phyloP scores from a whole-genome alignment of 64 coral and sea anemone genomes.

The Astreopora myriophthalma region DNA sequence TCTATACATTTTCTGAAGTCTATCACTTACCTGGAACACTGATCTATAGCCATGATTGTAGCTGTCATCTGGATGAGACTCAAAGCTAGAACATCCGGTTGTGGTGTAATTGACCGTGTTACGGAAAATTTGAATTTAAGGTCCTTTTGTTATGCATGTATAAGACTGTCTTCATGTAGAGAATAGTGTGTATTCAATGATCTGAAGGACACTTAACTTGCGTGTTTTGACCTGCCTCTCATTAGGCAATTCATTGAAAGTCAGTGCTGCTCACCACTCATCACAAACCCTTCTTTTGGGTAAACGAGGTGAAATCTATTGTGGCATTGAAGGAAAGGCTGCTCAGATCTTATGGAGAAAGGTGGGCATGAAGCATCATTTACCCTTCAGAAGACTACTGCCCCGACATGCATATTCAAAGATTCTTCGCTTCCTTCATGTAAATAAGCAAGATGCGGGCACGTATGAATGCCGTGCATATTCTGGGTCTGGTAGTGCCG shows the following conservation, averaged over 20 bases:
- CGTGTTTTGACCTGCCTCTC: neutral
- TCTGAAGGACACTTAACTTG: neutral
- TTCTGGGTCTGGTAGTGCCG: constrained; percentile 29
- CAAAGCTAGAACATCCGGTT: no score
- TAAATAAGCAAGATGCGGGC: constrained; percentile 56
- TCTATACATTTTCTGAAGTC: no score
- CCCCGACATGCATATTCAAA: constrained; percentile 40
- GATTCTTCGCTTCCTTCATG: constrained; percentile 44
- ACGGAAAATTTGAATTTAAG: no score
- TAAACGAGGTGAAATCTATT: constrained; percentile 58
- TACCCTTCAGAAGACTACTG: constrained; percentile 29
- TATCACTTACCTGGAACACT: no score
- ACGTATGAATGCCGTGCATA: constrained; percentile 72
- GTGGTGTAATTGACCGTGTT: no score
- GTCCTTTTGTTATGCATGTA: no score
- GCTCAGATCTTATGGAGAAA: constrained; percentile 86
- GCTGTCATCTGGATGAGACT: no score
- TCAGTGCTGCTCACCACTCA: constrained; percentile 50
- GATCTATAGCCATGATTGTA: no score
- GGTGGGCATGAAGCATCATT: constrained; percentile 13
- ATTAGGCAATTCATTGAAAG: constrained; percentile 17
- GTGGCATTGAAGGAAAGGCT: constrained; percentile 75
- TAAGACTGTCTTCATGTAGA: no score
- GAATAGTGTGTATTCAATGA: no score
- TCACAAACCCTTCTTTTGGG: constrained; percentile 55